Conservation (phyloP, 2,113 vertebrate species). For the Seriola aureovittata region DNA sequence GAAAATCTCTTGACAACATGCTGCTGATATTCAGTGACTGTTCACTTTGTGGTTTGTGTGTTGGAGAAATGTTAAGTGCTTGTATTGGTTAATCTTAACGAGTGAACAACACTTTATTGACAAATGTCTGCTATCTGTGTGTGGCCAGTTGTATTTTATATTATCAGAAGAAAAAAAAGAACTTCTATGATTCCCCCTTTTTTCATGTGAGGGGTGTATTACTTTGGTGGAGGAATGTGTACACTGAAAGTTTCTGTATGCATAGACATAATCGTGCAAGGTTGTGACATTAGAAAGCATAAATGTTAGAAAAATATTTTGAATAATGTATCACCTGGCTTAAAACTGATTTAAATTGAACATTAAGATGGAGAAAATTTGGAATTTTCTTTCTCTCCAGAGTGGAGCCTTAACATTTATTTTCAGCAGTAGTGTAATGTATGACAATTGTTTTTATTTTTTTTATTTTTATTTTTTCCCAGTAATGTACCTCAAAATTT, state of each 20-base stretch:
- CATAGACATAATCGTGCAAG: slow-evolving; percentile 75
- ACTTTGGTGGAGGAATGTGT: slow-evolving; percentile 65
- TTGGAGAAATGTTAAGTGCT: slow-evolving; percentile 82
- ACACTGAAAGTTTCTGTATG: slow-evolving; percentile 70
- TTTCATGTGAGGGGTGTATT: slow-evolving; percentile 59
- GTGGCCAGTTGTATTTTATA: slow-evolving; percentile 85
- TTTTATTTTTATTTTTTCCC: not conserved
- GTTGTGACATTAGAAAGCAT: slow-evolving; percentile 71
- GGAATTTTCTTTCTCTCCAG: slow-evolving; percentile 48
- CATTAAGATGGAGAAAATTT: slow-evolving; percentile 37
- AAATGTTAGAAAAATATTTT: slow-evolving; percentile 74
- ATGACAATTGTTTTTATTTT: slow-evolving; percentile 42
- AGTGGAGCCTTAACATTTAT: slow-evolving; percentile 79
- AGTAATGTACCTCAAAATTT: slow-evolving; percentile 74
- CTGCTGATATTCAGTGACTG: slow-evolving; percentile 84
- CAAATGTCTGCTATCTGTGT: slow-evolving; percentile 81
- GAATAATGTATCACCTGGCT: slow-evolving; percentile 73
- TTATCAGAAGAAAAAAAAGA: slow-evolving; percentile 63
- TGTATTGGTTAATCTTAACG: slow-evolving; percentile 77
- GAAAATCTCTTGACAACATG: slow-evolving; percentile 76
- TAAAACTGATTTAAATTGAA: slow-evolving; percentile 58
- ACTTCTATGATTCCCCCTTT: slow-evolving; percentile 53
- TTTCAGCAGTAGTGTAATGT: slow-evolving; percentile 63
- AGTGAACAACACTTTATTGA: slow-evolving; percentile 79
- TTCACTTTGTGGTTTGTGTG: slow-evolving; percentile 82